Conservation (phyloP, 2,888 invertebrate genomes). For the Campoplex capitator region DNA sequence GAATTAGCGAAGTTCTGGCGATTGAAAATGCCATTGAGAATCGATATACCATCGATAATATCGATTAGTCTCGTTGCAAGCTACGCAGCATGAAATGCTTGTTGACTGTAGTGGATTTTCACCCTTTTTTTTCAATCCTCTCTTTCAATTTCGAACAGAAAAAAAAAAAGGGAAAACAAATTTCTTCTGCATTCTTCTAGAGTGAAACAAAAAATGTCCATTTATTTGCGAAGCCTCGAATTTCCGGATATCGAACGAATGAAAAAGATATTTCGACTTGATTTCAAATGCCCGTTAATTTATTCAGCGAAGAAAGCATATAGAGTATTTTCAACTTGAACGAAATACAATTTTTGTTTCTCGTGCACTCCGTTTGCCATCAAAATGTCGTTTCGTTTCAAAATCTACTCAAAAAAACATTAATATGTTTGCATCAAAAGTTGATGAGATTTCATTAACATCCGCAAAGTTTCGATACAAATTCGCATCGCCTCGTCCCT, state of each 20-base stretch:
- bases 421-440: neutral
- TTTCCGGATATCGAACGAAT: neutral
- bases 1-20: conserved; percentile 44
- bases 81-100: conserved; percentile 8
- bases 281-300: neutral
- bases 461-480: neutral
- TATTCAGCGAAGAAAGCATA: neutral
- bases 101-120: conserved; percentile 60
- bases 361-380: neutral
- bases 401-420: neutral
- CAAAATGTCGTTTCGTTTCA: neutral
- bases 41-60: conserved; percentile 41
- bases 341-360: neutral
- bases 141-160: conserved; percentile 7
- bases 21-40: conserved; percentile 53
- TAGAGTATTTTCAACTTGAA: neutral
- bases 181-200: neutral
- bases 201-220: neutral
- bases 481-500: conserved; percentile 4
- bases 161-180: neutral
- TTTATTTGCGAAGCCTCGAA: neutral
- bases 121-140: conserved; percentile 27
- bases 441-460: neutral
- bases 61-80: conserved; percentile 33
- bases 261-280: neutral